Base-by-base conservation (phyloP, 2,888 invertebrate genomes). In the Corbicula japonica region DNA sequence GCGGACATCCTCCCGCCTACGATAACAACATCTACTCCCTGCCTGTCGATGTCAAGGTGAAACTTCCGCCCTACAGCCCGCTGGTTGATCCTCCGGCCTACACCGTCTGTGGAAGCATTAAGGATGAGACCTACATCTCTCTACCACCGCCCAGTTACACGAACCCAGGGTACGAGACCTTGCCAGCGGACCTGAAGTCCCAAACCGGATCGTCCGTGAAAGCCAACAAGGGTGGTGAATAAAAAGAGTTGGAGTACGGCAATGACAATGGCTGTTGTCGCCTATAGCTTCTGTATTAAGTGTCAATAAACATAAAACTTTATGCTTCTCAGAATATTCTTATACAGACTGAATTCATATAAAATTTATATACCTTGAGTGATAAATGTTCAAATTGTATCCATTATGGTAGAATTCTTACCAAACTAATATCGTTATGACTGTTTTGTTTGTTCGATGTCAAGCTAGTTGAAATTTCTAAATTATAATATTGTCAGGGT, bases 1-100 rank as follows among this genome's bases (percentile, higher is more conserved):
- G 21, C 10, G n/a, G 21, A 15, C 35, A 18, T 10, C 10, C 34
- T 1, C 26, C 63, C 21, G 35, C 30, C 12, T 72, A 65, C 34
- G 75, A 75, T 44, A 69, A 76, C 58, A 63, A 69, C 34, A 63
- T 76, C 30, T 76, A 76, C 63, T 30, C 62, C 15, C 35, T 62
- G 1, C 63, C 63, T 8, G 62, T n/a, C 12, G 71, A 72, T 34
- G 41, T 62, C 6, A 34, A 10, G 12, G 35, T 56, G 41, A 56
- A 63, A 18, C 63, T 56, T 1, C 76, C 69, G n/a, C 48, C 56
- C 12, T 72, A 72, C 54, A 30, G 21, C 23, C 28, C 34, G 8
- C 50, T 38, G 2, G 35, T 46, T 35, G 63, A 70, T 32, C 69
- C 69, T 5, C 76, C 76, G 21, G 58, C 41, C 26, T 76, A 76